Percentiles rank a stretch among this genome's conserved stretches.
Evolutionary conservation across 2,888 invertebrate genomes (phyloP).

Genomic region (Boloria selene): DNA sequence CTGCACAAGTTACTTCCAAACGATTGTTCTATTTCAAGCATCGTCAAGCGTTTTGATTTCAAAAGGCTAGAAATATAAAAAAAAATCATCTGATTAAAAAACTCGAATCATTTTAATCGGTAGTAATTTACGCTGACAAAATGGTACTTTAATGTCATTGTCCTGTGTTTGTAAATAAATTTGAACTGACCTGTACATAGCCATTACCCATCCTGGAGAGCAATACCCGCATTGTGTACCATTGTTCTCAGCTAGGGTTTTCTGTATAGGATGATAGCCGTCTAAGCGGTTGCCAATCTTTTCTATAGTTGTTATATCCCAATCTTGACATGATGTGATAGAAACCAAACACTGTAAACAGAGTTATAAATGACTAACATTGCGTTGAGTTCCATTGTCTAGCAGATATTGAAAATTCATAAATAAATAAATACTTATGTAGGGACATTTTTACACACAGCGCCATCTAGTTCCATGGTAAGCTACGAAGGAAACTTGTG

Average conservation of each 20-base stretch:
- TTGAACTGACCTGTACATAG: conserved; percentile 59
- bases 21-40: conserved; percentile 86
- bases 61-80: conserved; percentile 45
- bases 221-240: conserved; percentile 89
- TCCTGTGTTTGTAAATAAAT: not conserved
- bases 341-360: conserved; percentile 73
- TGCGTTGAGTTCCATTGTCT: not conserved
- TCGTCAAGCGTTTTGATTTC: conserved; percentile 63
- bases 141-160: too few species aligned
- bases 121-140: too few species aligned
- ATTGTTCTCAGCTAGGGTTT: conserved; percentile 80
- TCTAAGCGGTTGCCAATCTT: conserved; percentile 84
- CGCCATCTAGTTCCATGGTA: too few species aligned
- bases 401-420: too few species aligned
- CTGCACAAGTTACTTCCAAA: conserved; percentile 91
- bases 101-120: too few species aligned
- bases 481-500: too few species aligned
- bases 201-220: conserved; percentile 88
- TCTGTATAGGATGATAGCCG: conserved; percentile 86
- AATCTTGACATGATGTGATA: conserved; percentile 51
- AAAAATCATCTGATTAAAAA: not conserved
- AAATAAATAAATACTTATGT: too few species aligned
- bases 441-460: too few species aligned
- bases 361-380: not conserved
- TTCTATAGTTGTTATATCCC: conserved; percentile 85